phyloP scores from a whole-genome alignment of 1,140 invertebrate species.

The Saccostrea glomerata region DNA sequence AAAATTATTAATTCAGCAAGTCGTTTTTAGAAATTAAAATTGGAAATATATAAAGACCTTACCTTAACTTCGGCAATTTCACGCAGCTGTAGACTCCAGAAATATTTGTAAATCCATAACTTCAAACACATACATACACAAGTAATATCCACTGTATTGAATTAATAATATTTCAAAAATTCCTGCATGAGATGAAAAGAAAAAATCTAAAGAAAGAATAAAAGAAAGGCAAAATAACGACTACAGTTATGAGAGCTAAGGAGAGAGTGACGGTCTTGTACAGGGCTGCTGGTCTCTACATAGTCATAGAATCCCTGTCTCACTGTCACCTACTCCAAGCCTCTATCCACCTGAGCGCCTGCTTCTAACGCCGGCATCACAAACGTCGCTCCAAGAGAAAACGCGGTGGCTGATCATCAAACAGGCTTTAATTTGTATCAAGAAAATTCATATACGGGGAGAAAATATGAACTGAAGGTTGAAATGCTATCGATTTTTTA shows the following conservation, averaged over 20 bases:
- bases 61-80: too few relatives aligned
- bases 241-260: neutral
- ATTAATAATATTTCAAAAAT: neutral
- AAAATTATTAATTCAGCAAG: too few relatives aligned
- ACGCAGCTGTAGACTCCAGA: too few relatives aligned
- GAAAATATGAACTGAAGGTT: conserved; percentile 26
- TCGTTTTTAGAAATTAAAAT: too few relatives aligned
- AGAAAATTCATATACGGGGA: conserved; percentile 27
- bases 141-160: neutral
- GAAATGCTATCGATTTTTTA: conserved; percentile 23
- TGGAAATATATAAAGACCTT: too few relatives aligned
- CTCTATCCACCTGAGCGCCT: neutral
- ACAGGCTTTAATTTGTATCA: conserved; percentile 18
- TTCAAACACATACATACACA: neutral
- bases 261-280: neutral
- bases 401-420: neutral
- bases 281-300: neutral
- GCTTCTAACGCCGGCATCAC: neutral
- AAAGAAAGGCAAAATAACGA: neutral
- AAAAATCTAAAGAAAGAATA: neutral
- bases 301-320: neutral
- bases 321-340: neutral
- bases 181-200: neutral
- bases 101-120: neutral
- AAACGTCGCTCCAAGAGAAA: neutral